Percentiles rank a stretch among this genome's conserved stretches.
Evolutionary conservation across 1,140 invertebrate species (phyloP).

Genomic region (Drosophila eugracilis): DNA sequence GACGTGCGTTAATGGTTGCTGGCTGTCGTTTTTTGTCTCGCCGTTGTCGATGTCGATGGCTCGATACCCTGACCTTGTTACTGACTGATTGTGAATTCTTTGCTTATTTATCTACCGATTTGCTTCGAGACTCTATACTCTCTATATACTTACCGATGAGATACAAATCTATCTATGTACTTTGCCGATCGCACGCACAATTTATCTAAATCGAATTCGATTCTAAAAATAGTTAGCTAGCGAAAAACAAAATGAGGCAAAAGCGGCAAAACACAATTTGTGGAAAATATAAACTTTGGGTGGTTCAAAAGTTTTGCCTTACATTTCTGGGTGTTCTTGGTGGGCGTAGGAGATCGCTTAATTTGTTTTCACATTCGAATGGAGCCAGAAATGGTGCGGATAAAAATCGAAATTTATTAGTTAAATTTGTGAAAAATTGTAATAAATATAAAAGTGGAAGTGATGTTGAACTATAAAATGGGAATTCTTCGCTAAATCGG

Average conservation of each 20-base stretch:
- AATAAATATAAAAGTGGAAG: neutral
- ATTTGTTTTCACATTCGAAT: conserved; percentile 14
- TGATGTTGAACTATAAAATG: neutral
- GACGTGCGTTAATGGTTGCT: conserved; percentile 63
- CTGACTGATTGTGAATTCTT: conserved; percentile 56
- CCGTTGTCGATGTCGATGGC: conserved; percentile 28
- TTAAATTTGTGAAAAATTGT: neutral
- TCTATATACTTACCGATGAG: conserved; percentile 36
- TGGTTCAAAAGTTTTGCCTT: conserved; percentile 37
- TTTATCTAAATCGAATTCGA: conserved; percentile 68
- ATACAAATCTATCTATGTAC: conserved; percentile 56
- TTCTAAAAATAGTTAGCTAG: conserved; percentile 42
- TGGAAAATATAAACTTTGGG: conserved; percentile 36
- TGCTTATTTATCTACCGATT: conserved; percentile 36
- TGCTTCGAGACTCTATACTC: conserved; percentile 13
- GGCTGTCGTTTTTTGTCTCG: conserved; percentile 1
- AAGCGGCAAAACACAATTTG: conserved; percentile 61
- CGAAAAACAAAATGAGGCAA: conserved; percentile 51
- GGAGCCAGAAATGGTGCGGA: conserved; percentile 14
- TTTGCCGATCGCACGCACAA: conserved; percentile 57
- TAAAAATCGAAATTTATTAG: neutral
- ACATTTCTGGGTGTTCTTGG: conserved; percentile 24
- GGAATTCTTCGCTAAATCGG: no score
- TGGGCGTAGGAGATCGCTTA: conserved; percentile 18
- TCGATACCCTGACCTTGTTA: conserved; percentile 77